Percentiles rank a stretch among this genome's conserved stretches.
Conservation (phyloP, 2,797 vertebrate genomes). For the Cyclura pinguis region DNA sequence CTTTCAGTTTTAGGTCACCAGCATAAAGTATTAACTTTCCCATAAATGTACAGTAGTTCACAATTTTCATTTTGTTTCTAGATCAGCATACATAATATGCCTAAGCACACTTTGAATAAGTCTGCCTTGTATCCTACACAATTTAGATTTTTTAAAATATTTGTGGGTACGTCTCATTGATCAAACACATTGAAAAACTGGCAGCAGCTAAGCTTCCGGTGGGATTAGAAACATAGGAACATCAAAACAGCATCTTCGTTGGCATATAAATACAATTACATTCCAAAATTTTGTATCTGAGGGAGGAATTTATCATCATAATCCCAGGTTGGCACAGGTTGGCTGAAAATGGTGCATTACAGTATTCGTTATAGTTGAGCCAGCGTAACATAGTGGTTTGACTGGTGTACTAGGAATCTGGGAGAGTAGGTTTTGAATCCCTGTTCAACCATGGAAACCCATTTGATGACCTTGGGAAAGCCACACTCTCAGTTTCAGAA, state of each 20-base stretch:
- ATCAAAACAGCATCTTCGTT: neutral
- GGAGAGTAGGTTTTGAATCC: too few species aligned
- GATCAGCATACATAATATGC: neutral
- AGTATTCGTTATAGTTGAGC: too few species aligned
- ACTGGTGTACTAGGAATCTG: too few species aligned
- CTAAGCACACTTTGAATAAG: neutral
- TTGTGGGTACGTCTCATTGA: neutral
- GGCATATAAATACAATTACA: neutral
- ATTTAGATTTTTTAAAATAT: neutral
- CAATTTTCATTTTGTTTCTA: neutral
- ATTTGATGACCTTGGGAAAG: too few species aligned
- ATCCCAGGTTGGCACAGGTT: neutral
- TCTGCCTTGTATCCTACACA: neutral
- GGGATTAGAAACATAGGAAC: neutral
- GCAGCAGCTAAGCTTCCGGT: neutral
- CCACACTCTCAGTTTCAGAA: too few species aligned
- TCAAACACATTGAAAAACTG: neutral
- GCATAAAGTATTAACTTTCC: neutral
- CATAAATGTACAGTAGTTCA: neutral
- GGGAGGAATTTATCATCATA: neutral
- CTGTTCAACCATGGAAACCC: too few species aligned
- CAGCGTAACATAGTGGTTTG: too few species aligned
- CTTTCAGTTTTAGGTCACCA: neutral
- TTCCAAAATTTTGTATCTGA: neutral
- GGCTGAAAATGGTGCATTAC: neutral